These are phyloP conservation scores for Creontiades dilutus DNA, from an alignment of 2,888 invertebrate species.

Conservation along the genomic window DNA sequence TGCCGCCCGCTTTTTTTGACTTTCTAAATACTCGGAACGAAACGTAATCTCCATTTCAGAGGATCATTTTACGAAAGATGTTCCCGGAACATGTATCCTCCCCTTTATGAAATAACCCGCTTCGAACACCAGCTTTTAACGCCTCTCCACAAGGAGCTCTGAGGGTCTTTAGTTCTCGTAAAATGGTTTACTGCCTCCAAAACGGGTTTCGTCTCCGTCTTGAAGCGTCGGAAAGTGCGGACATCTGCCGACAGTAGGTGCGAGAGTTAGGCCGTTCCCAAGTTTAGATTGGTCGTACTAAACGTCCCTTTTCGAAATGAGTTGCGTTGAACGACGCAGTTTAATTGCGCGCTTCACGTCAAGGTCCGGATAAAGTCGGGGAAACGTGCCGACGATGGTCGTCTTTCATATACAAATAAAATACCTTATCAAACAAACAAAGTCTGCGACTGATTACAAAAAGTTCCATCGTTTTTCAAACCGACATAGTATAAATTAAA, in stretches of 20 bases:
- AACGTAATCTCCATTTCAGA: neutral
- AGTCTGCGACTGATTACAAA: no score
- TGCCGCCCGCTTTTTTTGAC: no score
- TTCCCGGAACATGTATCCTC: neutral
- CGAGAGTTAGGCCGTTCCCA: conserved; percentile 19
- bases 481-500: no score
- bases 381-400: no score
- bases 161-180: conserved; percentile 3
- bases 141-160: neutral
- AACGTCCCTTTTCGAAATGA: conserved; percentile 33
- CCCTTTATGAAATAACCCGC: neutral
- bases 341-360: neutral
- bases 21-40: neutral
- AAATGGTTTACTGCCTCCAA: conserved; percentile 30
- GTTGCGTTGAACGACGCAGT: neutral
- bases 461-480: no score
- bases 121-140: neutral
- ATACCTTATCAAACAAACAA: no score
- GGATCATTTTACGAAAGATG: neutral
- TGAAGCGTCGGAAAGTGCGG: neutral
- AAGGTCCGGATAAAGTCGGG: neutral
- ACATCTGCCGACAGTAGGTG: conserved; percentile 28
- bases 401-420: no score
- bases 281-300: conserved; percentile 39
- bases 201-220: neutral